A percentile compares a stretch with the other conserved stretches of the same genome.
phyloP scores from a whole-genome alignment of 2,797 vertebrate genomes.

The Macropus fuliginosus region DNA sequence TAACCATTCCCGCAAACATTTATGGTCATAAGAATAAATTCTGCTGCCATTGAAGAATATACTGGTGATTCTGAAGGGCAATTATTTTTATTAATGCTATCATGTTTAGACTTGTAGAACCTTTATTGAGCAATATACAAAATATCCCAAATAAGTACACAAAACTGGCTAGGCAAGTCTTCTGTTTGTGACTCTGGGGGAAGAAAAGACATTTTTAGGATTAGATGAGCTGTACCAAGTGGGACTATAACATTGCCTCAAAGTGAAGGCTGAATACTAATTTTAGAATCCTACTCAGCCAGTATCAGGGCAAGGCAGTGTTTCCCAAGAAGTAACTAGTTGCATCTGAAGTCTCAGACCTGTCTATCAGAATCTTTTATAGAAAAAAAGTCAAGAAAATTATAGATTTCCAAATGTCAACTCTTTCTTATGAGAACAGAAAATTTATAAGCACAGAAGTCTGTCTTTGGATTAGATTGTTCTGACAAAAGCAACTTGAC shows the following conservation, averaged over 20 bases:
- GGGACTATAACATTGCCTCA: conserved; percentile 21
- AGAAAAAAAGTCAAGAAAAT: conserved; percentile 58
- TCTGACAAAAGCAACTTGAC: conserved; percentile 59
- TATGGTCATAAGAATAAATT: conserved; percentile 69
- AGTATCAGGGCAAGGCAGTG: conserved; percentile 21
- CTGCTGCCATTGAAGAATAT: conserved; percentile 62
- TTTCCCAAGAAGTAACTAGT: conserved; percentile 58
- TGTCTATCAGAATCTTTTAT: conserved; percentile 6
- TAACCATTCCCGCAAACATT: conserved; percentile 60
- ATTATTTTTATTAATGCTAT: conserved; percentile 74
- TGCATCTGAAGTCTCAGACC: conserved; percentile 60
- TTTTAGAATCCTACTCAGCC: conserved; percentile 60
- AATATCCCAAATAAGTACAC: conserved; percentile 48
- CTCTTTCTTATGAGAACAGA: conserved; percentile 49
- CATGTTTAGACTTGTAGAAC: conserved; percentile 34
- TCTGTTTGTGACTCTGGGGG: conserved; percentile 28
- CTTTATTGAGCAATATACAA: conserved; percentile 34
- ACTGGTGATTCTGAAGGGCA: conserved; percentile 61
- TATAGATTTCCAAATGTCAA: conserved; percentile 61
- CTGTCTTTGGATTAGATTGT: conserved; percentile 61
- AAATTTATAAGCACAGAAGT: conserved; percentile 48
- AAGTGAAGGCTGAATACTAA: conserved; percentile 60
- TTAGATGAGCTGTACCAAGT: conserved; percentile 61
- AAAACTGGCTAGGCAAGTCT: conserved; percentile 39
- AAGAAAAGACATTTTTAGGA: conserved; percentile 17